These are phyloP conservation scores for Deilephila porcellus DNA, from an alignment of 2,888 invertebrate species.

Conservation along the genomic window DNA sequence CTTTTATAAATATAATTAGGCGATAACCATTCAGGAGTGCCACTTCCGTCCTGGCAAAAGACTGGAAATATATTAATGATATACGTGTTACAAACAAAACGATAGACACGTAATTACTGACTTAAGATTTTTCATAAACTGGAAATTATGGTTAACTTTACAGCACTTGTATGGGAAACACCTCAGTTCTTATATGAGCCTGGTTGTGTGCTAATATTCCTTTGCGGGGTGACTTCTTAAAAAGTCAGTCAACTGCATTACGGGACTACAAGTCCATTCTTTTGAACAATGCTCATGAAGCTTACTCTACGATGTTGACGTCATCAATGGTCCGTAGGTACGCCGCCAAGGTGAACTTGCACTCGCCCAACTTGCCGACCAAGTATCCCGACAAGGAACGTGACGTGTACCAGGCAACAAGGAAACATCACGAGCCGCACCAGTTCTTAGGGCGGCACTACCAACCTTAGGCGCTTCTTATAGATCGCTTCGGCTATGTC, in stretches of 20 bases:
- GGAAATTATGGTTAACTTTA: too few relatives aligned
- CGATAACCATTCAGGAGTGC: too few relatives aligned
- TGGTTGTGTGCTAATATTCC: too few relatives aligned
- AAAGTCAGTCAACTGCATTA: not conserved
- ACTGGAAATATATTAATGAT: too few relatives aligned
- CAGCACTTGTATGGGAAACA: too few relatives aligned
- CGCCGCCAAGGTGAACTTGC: constrained; percentile 93
- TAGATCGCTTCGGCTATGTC: not conserved
- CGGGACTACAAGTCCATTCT: not conserved
- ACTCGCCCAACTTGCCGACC: constrained; percentile 94
- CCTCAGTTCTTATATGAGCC: too few relatives aligned
- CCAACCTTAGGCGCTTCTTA: constrained; percentile 58
- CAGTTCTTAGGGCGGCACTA: constrained; percentile 73
- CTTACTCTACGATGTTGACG: not conserved
- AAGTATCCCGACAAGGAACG: constrained; percentile 94
- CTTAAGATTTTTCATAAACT: too few relatives aligned
- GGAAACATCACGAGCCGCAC: constrained; percentile 82
- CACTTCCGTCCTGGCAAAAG: too few relatives aligned
- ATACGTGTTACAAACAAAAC: too few relatives aligned
- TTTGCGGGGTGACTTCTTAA: too few relatives aligned
- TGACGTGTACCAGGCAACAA: constrained; percentile 93
- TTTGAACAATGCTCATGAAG: not conserved
- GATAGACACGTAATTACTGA: too few relatives aligned
- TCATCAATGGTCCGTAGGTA: constrained; percentile 77
- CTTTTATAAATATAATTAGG: too few relatives aligned